Evolutionary conservation across 2,113 vertebrate genomes (phyloP).

Genomic region (Menidia beryllina): DNA sequence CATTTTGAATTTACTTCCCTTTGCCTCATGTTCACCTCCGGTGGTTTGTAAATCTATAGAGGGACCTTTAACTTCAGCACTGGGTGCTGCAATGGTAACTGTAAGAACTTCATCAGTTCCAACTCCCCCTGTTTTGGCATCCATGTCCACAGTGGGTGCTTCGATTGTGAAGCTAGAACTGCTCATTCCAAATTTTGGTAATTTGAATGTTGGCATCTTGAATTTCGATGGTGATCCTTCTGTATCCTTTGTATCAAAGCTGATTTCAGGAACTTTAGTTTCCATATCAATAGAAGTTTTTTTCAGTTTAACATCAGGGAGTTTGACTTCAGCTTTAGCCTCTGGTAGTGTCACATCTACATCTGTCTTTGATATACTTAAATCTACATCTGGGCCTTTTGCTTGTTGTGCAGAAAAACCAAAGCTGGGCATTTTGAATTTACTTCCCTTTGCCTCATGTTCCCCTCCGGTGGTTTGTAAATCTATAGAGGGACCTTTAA

Average conservation of each 20-base stretch:
- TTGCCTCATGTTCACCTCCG: constrained; percentile 2
- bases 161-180: not conserved
- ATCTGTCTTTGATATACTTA: constrained; percentile 25
- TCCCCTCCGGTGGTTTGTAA: not conserved
- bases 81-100: constrained; percentile 18
- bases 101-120: constrained; percentile 29
- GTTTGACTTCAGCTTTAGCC: not conserved
- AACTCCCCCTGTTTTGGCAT: constrained; percentile 7
- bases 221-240: constrained; percentile 3
- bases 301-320: not conserved
- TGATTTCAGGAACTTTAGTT: not conserved
- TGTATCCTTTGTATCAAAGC: not conserved
- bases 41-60: constrained; percentile 12
- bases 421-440: constrained; percentile 50
- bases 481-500: not conserved
- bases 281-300: not conserved
- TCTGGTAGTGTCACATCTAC: constrained; percentile 35
- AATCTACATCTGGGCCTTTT: constrained; percentile 12
- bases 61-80: constrained; percentile 18
- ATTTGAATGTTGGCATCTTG: constrained; percentile 13
- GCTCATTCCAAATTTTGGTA: not conserved
- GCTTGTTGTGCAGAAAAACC: constrained; percentile 43
- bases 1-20: constrained; percentile 48
- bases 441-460: not conserved
- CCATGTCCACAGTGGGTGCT: constrained; percentile 13